Base-by-base conservation (phyloP, 2,888 invertebrate species). In the Drosophila leonis region DNA sequence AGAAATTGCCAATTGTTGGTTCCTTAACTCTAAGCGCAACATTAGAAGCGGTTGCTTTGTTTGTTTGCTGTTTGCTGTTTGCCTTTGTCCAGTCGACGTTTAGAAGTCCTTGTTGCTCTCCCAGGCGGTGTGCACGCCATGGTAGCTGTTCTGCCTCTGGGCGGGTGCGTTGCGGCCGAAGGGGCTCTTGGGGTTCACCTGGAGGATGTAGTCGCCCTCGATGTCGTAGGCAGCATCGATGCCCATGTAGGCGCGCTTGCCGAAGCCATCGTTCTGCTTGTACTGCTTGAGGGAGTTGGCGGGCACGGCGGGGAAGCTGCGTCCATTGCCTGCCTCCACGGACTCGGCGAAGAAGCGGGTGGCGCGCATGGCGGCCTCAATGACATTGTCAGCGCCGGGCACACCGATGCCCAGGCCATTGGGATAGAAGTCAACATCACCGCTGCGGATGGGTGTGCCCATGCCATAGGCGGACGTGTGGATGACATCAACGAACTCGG, bases 401-500 rank as follows among this genome's bases (percentile, higher is more conserved):
- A 88, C 91, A 52, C 78, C 82, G 10, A 75, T 69, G 2, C 67
- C 62, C 0, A 83, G 91, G 10, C 92, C 92, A 61, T 92, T 92
- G 27, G 93, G 93, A 59, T 90, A 93, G 85, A 92, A 93, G 59
- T 93, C 93, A 69, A 83, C 92, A 78, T 93, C 90, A 37, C 91
- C 93, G 54, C 72, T 39, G 20, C 91, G 88, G 7, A 73, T 59
- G 10, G 76, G 66, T 15, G 82, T 86, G 55, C 92, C 92, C 82
- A 90, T 82, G 60, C 90, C 91, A 15, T 82, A 87, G 62, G 75
- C 74, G 1, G 93, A 91, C n/a, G 92, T 90, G 62, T 92, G 92
- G 70, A 92, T 92, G 65, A 74, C 90, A 79, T 92, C 92, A 37
- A 93, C 92, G 37, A 92, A 92, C 10, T 92, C 90, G n/a, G 92